Evolutionary conservation across 2,888 invertebrate species (phyloP), one percentile per base, ranked within the genome.

Genomic region (Micropterix aruncella): DNA sequence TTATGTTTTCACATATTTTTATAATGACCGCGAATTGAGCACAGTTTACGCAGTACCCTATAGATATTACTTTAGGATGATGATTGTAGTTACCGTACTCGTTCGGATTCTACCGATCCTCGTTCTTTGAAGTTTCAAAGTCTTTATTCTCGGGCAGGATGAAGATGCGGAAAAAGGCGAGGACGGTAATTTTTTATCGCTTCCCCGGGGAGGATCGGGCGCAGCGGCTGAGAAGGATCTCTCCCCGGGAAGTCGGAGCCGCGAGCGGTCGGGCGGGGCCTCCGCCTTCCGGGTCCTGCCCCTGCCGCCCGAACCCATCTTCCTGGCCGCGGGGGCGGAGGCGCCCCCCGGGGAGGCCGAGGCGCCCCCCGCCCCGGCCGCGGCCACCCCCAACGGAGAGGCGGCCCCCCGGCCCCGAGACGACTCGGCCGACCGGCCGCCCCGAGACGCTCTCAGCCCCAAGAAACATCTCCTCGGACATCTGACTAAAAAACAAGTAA

Each of bases 181-280:
- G 39, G 27, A 16, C 46, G 18, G 27, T 27, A 27, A 27, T 46
- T 69, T 69, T 69, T 69, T 69, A 69, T 66, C 54, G 53, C 61
- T 58, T 38, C 56, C 60, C 60, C 56, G 50, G 65, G 62, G 65
- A 66, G 65, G 52, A 56, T 58, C 58, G 57, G 58, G 9, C 9
- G 27, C 7, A 5, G 40, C 40, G 40, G 40, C 40, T 18, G 18
- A 27, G 27, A 27, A 7, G 27, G 27, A 27, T 12, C 27, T 12
- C 27, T 12, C 27, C 27, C 27, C 27, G 27, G 12, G 12, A 5
- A 27, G 12, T 27, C 12, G 7, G 12, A 27, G 12, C 27, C 5
- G 27, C 5, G 12, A 27, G 27, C 5, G 27, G 27, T 12, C 27
- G 27, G 7, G 7, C 27, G 27, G 7, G 27, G 27, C 7, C 27